Percentiles rank a stretch among this genome's conserved stretches.
Evolutionary conservation across 2,888 invertebrate species (phyloP).

Genomic region (Ceriagrion tenellum): DNA sequence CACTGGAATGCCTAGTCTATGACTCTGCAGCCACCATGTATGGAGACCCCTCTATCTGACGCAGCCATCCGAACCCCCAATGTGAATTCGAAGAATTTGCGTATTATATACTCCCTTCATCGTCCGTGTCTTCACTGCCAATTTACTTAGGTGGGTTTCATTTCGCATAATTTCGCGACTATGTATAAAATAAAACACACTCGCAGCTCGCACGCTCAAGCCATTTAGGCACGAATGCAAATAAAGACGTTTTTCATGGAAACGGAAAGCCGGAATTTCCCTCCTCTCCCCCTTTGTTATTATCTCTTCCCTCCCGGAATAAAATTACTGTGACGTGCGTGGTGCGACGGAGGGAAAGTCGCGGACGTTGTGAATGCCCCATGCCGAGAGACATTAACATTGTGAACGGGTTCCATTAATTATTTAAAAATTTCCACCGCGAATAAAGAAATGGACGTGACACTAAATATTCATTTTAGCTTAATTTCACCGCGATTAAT

Average conservation of each 20-base stretch:
- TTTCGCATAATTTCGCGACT: too few relatives aligned
- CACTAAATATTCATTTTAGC: constrained; percentile 25
- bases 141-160: background rate
- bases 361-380: background rate
- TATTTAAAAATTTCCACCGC: background rate
- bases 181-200: too few relatives aligned
- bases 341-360: background rate
- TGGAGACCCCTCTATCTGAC: too few relatives aligned
- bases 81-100: too few relatives aligned
- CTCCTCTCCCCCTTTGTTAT: background rate
- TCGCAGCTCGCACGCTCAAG: too few relatives aligned
- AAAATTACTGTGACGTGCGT: background rate
- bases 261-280: background rate
- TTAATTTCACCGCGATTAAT: constrained; percentile 20
- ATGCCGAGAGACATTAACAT: background rate
- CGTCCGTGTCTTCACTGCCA: too few relatives aligned
- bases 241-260: constrained; percentile 38
- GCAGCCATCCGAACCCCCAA: too few relatives aligned
- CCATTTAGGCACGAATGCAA: constrained; percentile 27
- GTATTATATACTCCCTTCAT: too few relatives aligned
- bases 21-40: too few relatives aligned
- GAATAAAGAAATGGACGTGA: constrained; percentile 20
- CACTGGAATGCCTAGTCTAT: too few relatives aligned
- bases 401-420: background rate
- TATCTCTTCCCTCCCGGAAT: background rate